Evolutionary conservation across 2,888 invertebrate genomes (phyloP).

Genomic region (Idaea dimidiata): DNA sequence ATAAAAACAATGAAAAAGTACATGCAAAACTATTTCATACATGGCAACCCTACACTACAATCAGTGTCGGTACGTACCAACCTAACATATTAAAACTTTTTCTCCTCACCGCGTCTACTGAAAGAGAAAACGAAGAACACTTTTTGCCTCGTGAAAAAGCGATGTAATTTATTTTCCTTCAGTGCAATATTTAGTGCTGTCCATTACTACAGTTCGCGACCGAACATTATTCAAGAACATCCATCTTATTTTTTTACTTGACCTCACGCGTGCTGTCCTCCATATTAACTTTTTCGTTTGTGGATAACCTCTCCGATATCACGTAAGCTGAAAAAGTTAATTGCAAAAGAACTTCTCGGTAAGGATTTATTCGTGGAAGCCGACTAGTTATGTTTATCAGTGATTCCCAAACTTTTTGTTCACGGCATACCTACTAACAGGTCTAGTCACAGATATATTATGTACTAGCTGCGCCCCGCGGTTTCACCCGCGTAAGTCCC

Average conservation of each 20-base stretch:
- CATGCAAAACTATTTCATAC: constrained; percentile 14
- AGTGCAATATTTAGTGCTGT: constrained; percentile 80
- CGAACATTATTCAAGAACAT: constrained; percentile 77
- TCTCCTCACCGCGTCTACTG: constrained; percentile 52
- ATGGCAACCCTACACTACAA: constrained; percentile 20
- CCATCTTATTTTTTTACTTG: constrained; percentile 68
- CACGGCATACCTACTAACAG: too few species aligned
- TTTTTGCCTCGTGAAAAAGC: constrained; percentile 77
- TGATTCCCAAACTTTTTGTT: too few species aligned
- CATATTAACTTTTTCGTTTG: constrained; percentile 76
- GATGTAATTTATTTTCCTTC: constrained; percentile 78
- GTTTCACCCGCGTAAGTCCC: too few species aligned
- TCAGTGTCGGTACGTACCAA: constrained; percentile 32
- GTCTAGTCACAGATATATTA: too few species aligned
- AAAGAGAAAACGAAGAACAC: constrained; percentile 72
- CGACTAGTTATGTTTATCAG: background rate
- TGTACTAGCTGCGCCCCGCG: too few species aligned
- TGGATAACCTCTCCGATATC: constrained; percentile 59
- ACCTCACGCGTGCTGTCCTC: constrained; percentile 58
- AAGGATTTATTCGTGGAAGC: background rate
- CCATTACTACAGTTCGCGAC: constrained; percentile 80
- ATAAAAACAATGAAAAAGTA: too few species aligned
- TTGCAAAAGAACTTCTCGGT: constrained; percentile 20
- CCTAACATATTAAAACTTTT: constrained; percentile 72
- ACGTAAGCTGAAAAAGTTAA: constrained; percentile 31